These are phyloP conservation scores for Elephantulus edwardii DNA, from an alignment of 2,113 vertebrate genomes.

Conservation along the genomic window DNA sequence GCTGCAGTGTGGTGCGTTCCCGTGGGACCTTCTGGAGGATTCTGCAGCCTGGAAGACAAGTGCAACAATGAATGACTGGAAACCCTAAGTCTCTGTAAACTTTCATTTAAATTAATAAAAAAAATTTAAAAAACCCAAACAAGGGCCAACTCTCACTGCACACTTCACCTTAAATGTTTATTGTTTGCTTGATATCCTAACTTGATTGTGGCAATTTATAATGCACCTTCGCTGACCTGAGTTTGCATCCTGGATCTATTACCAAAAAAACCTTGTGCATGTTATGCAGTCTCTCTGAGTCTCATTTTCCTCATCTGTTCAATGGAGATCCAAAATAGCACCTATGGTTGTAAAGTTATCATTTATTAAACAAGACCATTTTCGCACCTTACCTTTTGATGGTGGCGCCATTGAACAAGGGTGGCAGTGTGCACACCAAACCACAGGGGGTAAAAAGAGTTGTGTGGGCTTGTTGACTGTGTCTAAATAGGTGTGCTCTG, in stretches of 20 bases:
- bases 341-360: neutral
- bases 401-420: no score
- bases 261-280: neutral
- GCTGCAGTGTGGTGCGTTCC: neutral
- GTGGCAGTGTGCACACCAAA: neutral
- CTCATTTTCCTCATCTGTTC: neutral
- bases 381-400: neutral
- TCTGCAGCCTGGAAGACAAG: neutral
- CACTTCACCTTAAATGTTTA: neutral
- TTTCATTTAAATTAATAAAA: no score
- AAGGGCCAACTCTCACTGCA: neutral
- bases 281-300: neutral
- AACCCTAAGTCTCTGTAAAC: no score
- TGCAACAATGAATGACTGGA: no score
- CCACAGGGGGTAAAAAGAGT: neutral
- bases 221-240: neutral
- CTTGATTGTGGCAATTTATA: neutral
- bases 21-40: neutral
- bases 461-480: neutral
- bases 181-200: neutral
- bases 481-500: neutral
- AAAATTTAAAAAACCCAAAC: no score
- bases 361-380: neutral
- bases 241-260: neutral
- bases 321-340: neutral